Conservation (phyloP, 2,888 invertebrate genomes). For the Drepana falcataria region DNA sequence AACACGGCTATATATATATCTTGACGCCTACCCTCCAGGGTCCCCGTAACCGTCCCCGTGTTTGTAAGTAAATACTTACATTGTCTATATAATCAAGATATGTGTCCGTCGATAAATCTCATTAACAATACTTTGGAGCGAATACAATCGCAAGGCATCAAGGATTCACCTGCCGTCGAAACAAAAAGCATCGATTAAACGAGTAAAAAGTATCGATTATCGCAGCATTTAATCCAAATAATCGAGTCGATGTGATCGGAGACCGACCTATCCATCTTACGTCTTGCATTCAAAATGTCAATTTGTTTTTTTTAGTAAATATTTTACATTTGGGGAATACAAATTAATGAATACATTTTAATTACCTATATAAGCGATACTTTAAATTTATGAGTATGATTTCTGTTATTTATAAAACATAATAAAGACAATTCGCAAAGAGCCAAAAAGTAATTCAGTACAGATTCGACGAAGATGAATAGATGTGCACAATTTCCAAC, state of each 20-base stretch:
- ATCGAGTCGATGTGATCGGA: conserved; percentile 40
- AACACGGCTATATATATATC: no score
- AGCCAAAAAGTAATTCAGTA: no score
- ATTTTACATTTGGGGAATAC: neutral
- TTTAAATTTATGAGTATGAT: no score
- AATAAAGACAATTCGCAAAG: no score
- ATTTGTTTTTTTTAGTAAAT: neutral
- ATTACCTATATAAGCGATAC: no score
- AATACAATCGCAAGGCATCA: conserved; percentile 20
- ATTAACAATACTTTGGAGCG: conserved; percentile 6
- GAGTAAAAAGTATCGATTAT: conserved; percentile 51
- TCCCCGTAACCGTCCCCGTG: neutral
- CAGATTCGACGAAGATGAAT: no score
- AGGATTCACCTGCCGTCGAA: conserved; percentile 46
- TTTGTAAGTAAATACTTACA: neutral
- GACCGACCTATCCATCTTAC: conserved; percentile 47
- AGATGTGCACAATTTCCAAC: no score
- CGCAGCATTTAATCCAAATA: conserved; percentile 53
- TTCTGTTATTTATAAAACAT: no score
- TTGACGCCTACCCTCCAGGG: no score
- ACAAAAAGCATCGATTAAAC: conserved; percentile 31
- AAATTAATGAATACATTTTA: no score
- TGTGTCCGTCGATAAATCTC: conserved; percentile 2
- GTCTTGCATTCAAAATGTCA: conserved; percentile 23
- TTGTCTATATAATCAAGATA: neutral